Conservation (phyloP, 2,797 vertebrate genomes). For the Pteronotus mesoamericanus region DNA sequence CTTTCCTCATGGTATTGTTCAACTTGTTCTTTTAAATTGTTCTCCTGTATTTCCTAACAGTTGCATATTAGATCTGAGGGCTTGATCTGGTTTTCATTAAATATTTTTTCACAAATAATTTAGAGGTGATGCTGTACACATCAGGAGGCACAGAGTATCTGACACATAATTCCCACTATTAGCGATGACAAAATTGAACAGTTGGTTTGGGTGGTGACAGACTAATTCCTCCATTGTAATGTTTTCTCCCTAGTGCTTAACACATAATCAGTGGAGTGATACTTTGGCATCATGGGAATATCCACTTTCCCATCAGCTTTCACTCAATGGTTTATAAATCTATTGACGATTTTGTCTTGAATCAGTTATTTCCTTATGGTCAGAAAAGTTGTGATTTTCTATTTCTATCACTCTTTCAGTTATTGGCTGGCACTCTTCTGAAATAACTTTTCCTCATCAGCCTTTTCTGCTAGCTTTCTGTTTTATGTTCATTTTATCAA, state of each 20-base stretch:
- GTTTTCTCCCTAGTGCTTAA: background rate
- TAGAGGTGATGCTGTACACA: background rate
- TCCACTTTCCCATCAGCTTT: background rate
- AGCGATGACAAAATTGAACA: background rate
- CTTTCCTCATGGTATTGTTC: background rate
- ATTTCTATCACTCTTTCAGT: background rate
- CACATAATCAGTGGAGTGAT: background rate
- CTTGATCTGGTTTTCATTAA: background rate
- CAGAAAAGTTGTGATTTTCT: background rate
- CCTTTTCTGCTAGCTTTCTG: background rate
- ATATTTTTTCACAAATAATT: background rate
- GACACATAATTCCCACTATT: background rate
- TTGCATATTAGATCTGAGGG: background rate
- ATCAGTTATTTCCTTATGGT: background rate
- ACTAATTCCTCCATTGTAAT: background rate
- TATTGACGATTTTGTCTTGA: background rate
- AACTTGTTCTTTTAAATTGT: background rate
- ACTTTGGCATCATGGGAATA: background rate
- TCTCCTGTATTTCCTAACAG: background rate
- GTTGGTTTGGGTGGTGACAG: background rate
- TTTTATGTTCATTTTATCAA: background rate
- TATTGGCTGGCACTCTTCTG: background rate
- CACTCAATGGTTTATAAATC: background rate
- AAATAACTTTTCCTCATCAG: background rate
- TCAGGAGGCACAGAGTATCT: background rate